Conservation (phyloP, 2,888 invertebrate genomes). For the Drosophila mimica region DNA sequence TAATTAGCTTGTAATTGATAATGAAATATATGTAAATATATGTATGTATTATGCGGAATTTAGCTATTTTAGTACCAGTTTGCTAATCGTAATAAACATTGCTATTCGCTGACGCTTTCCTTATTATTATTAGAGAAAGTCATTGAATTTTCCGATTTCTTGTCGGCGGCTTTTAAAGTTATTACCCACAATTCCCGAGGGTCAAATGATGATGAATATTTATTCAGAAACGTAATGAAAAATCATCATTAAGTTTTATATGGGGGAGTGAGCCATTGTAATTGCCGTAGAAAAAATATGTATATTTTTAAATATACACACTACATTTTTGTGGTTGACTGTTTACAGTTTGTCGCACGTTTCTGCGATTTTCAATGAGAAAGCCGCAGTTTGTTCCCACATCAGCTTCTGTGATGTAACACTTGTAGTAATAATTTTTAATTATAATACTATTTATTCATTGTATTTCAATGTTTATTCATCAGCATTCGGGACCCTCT, state of each 20-base stretch:
- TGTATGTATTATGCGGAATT: background rate
- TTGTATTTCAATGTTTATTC: background rate
- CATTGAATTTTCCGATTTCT: slow-evolving; percentile 26
- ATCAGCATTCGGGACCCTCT: background rate
- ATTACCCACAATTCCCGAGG: slow-evolving; percentile 19
- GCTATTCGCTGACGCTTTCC: background rate
- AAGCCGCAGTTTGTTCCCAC: background rate
- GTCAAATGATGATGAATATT: slow-evolving; percentile 1
- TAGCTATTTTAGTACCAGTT: background rate
- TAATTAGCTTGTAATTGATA: slow-evolving; percentile 3
- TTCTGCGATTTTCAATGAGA: slow-evolving; percentile 18
- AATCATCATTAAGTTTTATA: background rate
- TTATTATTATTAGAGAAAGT: slow-evolving; percentile 7
- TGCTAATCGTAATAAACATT: slow-evolving; percentile 23
- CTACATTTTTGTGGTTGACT: background rate
- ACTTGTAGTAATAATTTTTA: background rate
- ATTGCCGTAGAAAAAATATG: background rate
- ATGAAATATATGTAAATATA: background rate
- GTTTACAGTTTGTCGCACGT: slow-evolving; percentile 13
- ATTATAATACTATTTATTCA: background rate
- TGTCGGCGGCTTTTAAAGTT: background rate
- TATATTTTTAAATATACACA: too few species aligned
- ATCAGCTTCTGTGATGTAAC: background rate
- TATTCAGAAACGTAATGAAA: background rate
- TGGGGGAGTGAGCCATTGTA: background rate